Conservation (phyloP, 1,140 invertebrate species). For the Nebria ingens region DNA sequence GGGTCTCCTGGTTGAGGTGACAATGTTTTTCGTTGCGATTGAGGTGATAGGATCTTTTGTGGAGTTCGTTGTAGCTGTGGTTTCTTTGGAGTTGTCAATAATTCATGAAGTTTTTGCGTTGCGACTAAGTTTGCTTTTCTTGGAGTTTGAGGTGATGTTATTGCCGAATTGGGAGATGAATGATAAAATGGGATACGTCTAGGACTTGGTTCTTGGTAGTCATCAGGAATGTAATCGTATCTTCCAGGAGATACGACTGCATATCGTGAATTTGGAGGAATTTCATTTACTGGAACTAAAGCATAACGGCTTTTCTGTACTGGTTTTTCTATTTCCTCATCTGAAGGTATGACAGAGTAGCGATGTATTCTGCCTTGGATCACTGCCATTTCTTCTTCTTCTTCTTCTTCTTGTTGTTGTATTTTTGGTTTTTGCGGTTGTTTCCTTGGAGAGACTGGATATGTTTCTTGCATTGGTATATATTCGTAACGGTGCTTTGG, state of each 20-base stretch:
- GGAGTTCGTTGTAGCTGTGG: slow-evolving; percentile 32
- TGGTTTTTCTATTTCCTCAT: slow-evolving; percentile 35
- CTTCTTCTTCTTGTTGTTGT: too few relatives aligned
- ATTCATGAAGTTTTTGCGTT: slow-evolving; percentile 62
- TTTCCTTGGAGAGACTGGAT: slow-evolving; percentile 30
- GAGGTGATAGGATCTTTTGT: slow-evolving; percentile 31
- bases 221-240: neutral
- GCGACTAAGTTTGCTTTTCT: slow-evolving; percentile 42
- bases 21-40: slow-evolving; percentile 14
- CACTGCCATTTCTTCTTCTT: slow-evolving; percentile 50
- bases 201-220: slow-evolving; percentile 17
- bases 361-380: slow-evolving; percentile 46
- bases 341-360: slow-evolving; percentile 49
- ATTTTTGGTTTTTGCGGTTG: slow-evolving; percentile 14
- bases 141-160: slow-evolving; percentile 25
- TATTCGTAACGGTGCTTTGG: slow-evolving; percentile 37
- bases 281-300: slow-evolving; percentile 23
- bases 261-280: slow-evolving; percentile 30
- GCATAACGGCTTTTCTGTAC: slow-evolving; percentile 22
- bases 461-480: slow-evolving; percentile 33
- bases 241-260: slow-evolving; percentile 34
- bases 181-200: slow-evolving; percentile 8
- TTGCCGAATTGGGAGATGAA: slow-evolving; percentile 13
- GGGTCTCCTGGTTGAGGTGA: slow-evolving; percentile 16
- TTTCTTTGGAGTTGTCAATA: slow-evolving; percentile 58